These are phyloP conservation scores for Potorous gilbertii DNA, from an alignment of 2,797 vertebrate species.

Conservation along the genomic window DNA sequence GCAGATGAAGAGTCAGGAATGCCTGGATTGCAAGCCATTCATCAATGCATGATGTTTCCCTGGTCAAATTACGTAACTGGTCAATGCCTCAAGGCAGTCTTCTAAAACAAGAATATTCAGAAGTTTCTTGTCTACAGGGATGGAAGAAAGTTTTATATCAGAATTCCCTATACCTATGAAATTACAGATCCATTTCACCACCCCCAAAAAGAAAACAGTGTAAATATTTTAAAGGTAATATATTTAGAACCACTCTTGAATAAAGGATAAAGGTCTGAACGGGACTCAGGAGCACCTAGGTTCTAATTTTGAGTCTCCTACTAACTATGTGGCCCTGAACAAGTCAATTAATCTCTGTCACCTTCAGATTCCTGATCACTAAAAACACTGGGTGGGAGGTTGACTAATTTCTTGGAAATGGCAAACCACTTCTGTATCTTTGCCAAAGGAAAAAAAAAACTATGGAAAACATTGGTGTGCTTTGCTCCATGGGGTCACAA, in stretches of 20 bases:
- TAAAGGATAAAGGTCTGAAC: not conserved
- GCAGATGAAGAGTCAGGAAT: not conserved
- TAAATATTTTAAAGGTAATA: not conserved
- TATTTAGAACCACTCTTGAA: not conserved
- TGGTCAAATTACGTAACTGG: not conserved
- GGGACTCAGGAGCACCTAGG: not conserved
- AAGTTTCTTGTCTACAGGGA: not conserved
- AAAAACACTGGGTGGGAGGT: not conserved
- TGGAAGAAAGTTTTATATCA: not conserved
- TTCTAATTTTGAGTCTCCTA: not conserved
- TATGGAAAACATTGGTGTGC: not conserved
- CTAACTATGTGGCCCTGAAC: not conserved
- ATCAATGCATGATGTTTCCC: not conserved
- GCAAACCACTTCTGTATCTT: not conserved
- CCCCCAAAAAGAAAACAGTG: not conserved
- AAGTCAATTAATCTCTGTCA: not conserved
- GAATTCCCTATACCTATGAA: not conserved
- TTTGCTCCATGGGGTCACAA: not conserved
- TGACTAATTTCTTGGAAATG: not conserved
- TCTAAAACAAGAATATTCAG: not conserved
- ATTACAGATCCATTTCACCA: not conserved
- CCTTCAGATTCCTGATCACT: not conserved
- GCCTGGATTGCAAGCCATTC: not conserved
- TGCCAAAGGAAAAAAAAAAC: not conserved
- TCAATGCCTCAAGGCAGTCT: not conserved